Conservation (phyloP, 2,888 invertebrate genomes). For the Leptinotarsa haldemani region DNA sequence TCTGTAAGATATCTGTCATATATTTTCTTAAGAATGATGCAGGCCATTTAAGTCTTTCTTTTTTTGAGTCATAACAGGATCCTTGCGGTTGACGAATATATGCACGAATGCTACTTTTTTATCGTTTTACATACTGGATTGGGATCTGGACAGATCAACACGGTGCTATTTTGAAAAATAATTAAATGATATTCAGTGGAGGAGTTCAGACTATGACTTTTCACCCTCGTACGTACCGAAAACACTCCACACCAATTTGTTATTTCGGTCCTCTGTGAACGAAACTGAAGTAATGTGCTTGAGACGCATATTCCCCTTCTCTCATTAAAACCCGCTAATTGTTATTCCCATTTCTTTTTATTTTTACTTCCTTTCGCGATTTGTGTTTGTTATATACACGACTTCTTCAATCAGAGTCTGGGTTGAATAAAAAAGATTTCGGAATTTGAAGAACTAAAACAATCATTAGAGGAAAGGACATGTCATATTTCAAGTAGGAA, state of each 20-base stretch:
- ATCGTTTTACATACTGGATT: not conserved
- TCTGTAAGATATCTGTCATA: too few relatives aligned
- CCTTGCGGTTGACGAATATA: too few relatives aligned
- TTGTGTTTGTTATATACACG: not conserved
- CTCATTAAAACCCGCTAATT: not conserved
- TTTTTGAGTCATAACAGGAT: too few relatives aligned
- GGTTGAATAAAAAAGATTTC: not conserved
- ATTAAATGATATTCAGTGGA: not conserved
- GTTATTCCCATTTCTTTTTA: not conserved
- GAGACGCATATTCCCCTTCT: not conserved
- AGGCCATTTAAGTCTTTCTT: too few relatives aligned
- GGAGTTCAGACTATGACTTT: not conserved
- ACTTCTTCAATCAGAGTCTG: not conserved
- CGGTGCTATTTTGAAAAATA: too few relatives aligned
- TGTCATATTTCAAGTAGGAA: conserved; percentile 6
- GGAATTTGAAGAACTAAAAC: not conserved
- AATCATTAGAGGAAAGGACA: conserved; percentile 6
- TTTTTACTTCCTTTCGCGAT: too few relatives aligned
- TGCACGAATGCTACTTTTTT: not conserved
- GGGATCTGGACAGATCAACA: too few relatives aligned
- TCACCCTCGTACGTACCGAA: too few relatives aligned
- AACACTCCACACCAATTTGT: too few relatives aligned
- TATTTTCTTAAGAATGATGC: too few relatives aligned
- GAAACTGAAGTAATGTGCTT: not conserved
- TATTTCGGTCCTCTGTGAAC: not conserved